phyloP scores from a whole-genome alignment of 2,113 vertebrate species.

The Petaurus breviceps region DNA sequence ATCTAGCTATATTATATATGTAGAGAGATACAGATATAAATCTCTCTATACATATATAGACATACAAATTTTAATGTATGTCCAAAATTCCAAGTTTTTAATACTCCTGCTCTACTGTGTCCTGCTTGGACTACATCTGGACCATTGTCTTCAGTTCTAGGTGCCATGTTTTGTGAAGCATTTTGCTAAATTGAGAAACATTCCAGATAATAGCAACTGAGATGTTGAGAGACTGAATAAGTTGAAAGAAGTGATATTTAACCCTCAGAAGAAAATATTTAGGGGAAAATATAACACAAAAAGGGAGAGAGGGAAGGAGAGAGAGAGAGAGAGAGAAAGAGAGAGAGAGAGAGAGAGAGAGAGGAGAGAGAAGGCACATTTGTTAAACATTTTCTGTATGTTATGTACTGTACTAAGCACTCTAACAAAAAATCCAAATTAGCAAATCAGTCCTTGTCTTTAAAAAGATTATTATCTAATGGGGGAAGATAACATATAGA shows the following conservation, averaged over 20 bases:
- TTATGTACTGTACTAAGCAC: background rate
- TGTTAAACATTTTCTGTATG: background rate
- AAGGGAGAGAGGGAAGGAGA: too few relatives aligned
- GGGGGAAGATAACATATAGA: background rate
- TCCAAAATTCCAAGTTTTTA: background rate
- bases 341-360: background rate
- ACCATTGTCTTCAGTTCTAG: background rate
- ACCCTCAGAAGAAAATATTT: background rate
- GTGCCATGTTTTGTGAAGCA: background rate
- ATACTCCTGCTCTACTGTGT: background rate
- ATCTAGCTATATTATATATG: background rate
- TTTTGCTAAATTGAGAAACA: background rate
- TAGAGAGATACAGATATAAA: too few relatives aligned
- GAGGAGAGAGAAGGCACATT: background rate
- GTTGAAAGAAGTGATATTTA: background rate
- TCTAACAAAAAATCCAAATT: background rate
- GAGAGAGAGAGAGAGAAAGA: background rate
- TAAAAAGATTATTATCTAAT: background rate
- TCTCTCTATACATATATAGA: too few relatives aligned
- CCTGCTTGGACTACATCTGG: background rate
- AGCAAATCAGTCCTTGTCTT: background rate
- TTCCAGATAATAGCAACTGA: background rate
- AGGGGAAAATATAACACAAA: background rate
- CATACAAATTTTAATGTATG: background rate
- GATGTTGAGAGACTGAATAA: background rate